phyloP scores from a whole-genome alignment of 30 jellyfish, hydroid and myxozoan species.

The Sanderia malayensis region DNA sequence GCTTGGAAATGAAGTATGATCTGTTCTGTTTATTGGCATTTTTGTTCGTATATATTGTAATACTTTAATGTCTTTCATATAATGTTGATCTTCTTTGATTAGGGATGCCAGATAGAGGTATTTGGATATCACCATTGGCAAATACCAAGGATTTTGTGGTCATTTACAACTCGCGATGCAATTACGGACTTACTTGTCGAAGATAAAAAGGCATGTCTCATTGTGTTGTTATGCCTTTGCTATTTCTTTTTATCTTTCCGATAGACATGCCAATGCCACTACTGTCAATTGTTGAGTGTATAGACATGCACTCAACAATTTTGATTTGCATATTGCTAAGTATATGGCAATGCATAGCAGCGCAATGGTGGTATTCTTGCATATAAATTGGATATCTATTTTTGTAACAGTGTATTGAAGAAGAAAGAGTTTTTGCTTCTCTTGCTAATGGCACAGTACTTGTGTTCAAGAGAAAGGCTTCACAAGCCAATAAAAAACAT shows the following conservation, averaged over 20 bases:
- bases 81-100: neutral
- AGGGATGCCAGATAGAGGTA: slow-evolving; percentile 86
- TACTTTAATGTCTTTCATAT: neutral
- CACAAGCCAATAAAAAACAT: neutral
- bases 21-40: no score
- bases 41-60: neutral
- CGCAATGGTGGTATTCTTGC: no score
- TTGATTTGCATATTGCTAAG: no score
- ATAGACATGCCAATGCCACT: no score
- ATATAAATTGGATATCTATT: no score
- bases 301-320: no score
- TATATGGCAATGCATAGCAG: no score
- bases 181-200: slow-evolving; percentile 52
- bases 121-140: slow-evolving; percentile 57
- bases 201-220: slow-evolving; percentile 18
- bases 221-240: neutral
- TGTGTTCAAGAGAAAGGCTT: slow-evolving; percentile 36
- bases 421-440: slow-evolving; percentile 55
- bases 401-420: no score
- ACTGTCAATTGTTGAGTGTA: no score
- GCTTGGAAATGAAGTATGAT: slow-evolving; percentile 93
- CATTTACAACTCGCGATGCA: slow-evolving; percentile 63
- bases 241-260: neutral
- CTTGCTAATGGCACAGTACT: slow-evolving; percentile 88
- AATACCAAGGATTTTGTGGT: slow-evolving; percentile 60